These are phyloP conservation scores for Passer domesticus DNA, from an alignment of 2,113 vertebrate genomes.

Conservation along the genomic window DNA sequence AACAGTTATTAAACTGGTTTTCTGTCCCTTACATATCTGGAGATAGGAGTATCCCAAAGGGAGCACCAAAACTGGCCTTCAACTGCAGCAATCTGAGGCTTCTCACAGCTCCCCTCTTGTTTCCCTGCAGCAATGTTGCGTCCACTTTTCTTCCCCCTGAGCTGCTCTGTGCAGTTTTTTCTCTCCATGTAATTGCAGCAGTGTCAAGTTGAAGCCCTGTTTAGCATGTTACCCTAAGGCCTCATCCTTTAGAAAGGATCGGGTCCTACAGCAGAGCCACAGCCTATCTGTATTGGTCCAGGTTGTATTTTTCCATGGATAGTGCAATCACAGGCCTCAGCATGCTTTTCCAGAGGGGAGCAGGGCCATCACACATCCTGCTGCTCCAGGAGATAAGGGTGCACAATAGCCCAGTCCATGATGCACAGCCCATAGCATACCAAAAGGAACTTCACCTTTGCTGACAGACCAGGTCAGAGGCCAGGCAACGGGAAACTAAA, in stretches of 20 bases:
- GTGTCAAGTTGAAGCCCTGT: not conserved
- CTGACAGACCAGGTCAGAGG: not conserved
- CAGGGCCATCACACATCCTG: conserved; percentile 21
- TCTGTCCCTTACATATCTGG: not conserved
- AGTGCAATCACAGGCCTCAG: not conserved
- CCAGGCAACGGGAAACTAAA: not conserved
- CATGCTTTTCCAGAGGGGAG: not conserved
- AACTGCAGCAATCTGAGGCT: not conserved
- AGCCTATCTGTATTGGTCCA: not conserved
- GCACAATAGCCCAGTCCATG: not conserved
- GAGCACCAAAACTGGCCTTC: not conserved
- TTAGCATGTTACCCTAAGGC: not conserved
- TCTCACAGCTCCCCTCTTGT: not conserved
- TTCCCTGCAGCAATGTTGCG: not conserved
- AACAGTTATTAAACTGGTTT: not conserved
- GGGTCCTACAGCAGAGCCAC: not conserved
- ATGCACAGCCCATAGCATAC: not conserved
- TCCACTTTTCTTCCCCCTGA: not conserved
- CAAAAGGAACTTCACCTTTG: not conserved
- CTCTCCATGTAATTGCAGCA: not conserved
- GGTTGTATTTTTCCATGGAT: conserved; percentile 28
- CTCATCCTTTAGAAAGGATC: not conserved
- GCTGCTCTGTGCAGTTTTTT: not conserved
- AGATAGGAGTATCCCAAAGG: not conserved
- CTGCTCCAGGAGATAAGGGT: conserved; percentile 31